Percentiles rank a stretch among this genome's conserved stretches.
phyloP scores from a whole-genome alignment of 2,797 vertebrate species.

The Myotis myotis region DNA sequence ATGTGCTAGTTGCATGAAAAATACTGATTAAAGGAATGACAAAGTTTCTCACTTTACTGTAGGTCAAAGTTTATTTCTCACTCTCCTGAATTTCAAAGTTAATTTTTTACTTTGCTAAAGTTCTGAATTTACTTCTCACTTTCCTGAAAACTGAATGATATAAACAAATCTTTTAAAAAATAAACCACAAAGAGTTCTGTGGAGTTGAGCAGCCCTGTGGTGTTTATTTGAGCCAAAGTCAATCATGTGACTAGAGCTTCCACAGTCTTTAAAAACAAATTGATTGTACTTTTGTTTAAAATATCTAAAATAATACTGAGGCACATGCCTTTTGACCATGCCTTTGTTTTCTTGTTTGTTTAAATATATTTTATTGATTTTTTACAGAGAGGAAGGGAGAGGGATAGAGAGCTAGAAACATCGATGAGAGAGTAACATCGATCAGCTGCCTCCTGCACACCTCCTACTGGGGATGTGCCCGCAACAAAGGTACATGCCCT shows the following conservation, averaged over 20 bases:
- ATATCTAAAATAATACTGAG: constrained; percentile 24
- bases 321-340: neutral
- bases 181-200: neutral
- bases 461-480: too few species aligned
- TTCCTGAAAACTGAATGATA: constrained; percentile 31
- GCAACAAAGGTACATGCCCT: too few species aligned
- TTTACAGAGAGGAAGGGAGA: too few species aligned
- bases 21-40: neutral
- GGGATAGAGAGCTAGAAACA: too few species aligned
- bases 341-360: too few species aligned
- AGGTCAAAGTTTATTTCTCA: constrained; percentile 50
- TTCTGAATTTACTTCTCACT: constrained; percentile 52
- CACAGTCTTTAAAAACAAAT: neutral
- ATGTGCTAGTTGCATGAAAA: neutral
- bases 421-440: too few species aligned
- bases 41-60: neutral
- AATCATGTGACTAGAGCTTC: neutral
- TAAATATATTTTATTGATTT: too few species aligned
- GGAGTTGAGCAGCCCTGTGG: neutral
- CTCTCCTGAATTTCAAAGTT: constrained; percentile 24
- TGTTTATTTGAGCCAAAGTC: constrained; percentile 6
- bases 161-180: constrained; percentile 43
- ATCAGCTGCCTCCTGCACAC: too few species aligned
- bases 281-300: neutral
- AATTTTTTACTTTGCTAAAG: constrained; percentile 39